These are phyloP conservation scores for Lathamus discolor DNA, from an alignment of 2,113 vertebrate genomes.

Conservation along the genomic window DNA sequence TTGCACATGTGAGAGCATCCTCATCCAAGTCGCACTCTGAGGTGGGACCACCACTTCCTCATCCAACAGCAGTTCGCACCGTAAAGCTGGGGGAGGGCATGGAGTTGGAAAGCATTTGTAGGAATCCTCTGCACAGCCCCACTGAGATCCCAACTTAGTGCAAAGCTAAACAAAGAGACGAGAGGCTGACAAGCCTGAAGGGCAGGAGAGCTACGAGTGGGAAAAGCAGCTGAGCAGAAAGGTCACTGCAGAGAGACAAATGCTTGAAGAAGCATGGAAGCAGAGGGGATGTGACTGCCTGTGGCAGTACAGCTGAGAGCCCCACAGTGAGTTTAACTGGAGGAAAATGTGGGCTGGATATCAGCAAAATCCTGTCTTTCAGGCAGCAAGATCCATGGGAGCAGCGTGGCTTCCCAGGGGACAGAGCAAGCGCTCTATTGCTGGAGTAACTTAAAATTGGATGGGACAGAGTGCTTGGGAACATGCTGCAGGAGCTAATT, in stretches of 20 bases:
- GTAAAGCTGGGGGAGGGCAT: background rate
- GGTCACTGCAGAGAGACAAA: background rate
- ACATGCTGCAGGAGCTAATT: slow-evolving; percentile 40
- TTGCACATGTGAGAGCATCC: background rate
- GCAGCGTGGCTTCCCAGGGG: slow-evolving; percentile 26
- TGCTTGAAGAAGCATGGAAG: background rate
- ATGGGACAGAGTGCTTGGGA: slow-evolving; percentile 65
- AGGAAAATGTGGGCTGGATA: slow-evolving; percentile 24
- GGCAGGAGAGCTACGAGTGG: slow-evolving; percentile 2
- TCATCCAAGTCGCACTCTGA: background rate
- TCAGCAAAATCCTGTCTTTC: slow-evolving; percentile 23
- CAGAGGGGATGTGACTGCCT: background rate
- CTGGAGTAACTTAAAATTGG: slow-evolving; percentile 64
- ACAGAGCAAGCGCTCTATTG: background rate
- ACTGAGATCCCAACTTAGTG: background rate
- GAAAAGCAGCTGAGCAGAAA: slow-evolving; percentile 14
- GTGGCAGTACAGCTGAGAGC: background rate
- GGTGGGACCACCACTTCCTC: background rate
- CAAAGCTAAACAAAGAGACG: background rate
- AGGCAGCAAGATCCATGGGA: slow-evolving; percentile 18
- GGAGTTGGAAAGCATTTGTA: background rate
- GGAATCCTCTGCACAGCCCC: background rate
- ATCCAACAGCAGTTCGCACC: background rate
- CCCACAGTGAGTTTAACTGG: background rate
- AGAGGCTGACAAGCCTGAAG: slow-evolving; percentile 25